These are phyloP conservation scores for Phallusia fumigata DNA, from an alignment of 23 tunicate genomes.

Conservation along the genomic window DNA sequence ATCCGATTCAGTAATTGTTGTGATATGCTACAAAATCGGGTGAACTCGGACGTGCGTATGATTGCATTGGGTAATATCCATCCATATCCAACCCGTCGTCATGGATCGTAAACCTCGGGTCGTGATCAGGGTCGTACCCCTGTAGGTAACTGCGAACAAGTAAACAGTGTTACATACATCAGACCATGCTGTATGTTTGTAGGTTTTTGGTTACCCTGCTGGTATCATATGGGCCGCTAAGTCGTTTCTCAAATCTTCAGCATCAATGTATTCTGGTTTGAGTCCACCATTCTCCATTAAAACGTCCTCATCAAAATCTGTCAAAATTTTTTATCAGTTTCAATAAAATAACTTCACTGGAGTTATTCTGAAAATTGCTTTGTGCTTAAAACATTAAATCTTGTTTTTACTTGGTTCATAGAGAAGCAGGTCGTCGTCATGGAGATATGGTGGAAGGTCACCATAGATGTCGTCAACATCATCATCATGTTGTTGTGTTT, in stretches of 20 bases:
- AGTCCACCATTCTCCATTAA: conserved; percentile 36
- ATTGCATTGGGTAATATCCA: conserved; percentile 21
- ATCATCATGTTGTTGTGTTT: conserved; percentile 64
- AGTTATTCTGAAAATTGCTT: neutral
- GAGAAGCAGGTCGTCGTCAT: conserved; percentile 43
- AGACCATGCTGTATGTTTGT: neutral
- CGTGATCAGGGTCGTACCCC: conserved; percentile 41
- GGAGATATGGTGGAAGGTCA: conserved; percentile 38
- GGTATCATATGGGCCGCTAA: conserved; percentile 44
- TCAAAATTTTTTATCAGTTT: neutral
- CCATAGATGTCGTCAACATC: conserved; percentile 53
- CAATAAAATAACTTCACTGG: neutral
- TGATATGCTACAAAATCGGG: conserved; percentile 41
- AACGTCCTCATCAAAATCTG: conserved; percentile 66
- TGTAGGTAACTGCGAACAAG: conserved; percentile 27
- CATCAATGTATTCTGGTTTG: conserved; percentile 36
- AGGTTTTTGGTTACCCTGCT: conserved; percentile 6
- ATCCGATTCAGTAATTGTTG: neutral
- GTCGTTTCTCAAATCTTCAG: conserved; percentile 44
- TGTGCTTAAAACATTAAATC: neutral
- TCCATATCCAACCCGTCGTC: conserved; percentile 15
- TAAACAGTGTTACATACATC: neutral
- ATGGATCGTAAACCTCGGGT: conserved; percentile 45
- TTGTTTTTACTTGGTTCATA: conserved; percentile 64
- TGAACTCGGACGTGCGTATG: conserved; percentile 39